These are phyloP conservation scores for Acrocephalus arundinaceus DNA, from an alignment of 2,113 vertebrate genomes.

Conservation along the genomic window DNA sequence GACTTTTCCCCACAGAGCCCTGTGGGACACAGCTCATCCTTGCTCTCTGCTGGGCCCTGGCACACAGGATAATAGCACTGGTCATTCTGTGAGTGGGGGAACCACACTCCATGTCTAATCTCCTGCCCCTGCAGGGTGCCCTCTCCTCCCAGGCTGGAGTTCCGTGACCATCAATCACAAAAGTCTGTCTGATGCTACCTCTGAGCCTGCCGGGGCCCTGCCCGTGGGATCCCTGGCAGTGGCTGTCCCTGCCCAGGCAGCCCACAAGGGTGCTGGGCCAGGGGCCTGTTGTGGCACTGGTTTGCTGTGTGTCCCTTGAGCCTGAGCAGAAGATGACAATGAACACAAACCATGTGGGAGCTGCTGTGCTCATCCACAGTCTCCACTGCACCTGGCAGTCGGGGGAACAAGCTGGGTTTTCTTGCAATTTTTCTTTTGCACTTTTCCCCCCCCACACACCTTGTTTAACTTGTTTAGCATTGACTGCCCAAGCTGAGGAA, in stretches of 20 bases:
- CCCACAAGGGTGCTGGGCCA: rapidly evolving
- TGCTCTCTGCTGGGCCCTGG: neutral
- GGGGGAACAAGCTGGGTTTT: neutral
- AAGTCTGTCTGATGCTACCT: conserved; percentile 44
- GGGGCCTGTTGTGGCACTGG: neutral
- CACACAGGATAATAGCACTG: neutral
- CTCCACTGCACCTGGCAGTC: neutral
- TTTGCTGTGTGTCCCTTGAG: neutral
- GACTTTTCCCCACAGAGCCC: neutral
- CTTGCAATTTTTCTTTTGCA: neutral
- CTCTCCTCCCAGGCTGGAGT: neutral
- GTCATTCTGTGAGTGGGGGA: rapidly evolving
- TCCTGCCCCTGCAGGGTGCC: neutral
- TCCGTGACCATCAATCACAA: neutral
- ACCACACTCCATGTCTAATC: neutral
- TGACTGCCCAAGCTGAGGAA: neutral
- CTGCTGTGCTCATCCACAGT: neutral
- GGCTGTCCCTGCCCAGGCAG: neutral
- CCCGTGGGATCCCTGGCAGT: neutral
- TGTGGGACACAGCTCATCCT: neutral
- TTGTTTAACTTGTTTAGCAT: neutral
- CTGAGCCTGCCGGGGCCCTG: neutral
- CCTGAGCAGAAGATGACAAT: neutral
- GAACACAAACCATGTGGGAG: neutral
- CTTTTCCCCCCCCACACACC: rapidly evolving